Conservation (phyloP, 2,888 invertebrate species). For the Cosmopolites sordidus region DNA sequence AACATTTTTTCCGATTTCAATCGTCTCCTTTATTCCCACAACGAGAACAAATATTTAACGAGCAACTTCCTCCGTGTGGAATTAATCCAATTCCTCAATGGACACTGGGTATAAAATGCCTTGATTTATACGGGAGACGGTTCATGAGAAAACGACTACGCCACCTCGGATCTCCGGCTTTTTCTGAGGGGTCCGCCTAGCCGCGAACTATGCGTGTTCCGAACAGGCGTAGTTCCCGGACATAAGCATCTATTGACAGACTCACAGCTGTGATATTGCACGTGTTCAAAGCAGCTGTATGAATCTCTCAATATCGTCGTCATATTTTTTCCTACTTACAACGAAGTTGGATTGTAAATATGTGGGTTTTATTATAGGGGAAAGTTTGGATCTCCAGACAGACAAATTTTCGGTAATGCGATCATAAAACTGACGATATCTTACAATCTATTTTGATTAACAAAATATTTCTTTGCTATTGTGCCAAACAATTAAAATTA, state of each 20-base stretch:
- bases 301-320: slow-evolving; percentile 20
- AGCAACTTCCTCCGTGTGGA: not conserved
- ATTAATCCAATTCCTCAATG: not conserved
- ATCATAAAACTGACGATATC: too few species aligned
- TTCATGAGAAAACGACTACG: too few species aligned
- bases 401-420: too few species aligned
- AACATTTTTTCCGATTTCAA: not conserved
- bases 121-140: not conserved
- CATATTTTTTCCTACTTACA: slow-evolving; percentile 11
- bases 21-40: not conserved
- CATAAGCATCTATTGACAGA: not conserved
- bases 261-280: slow-evolving; percentile 22
- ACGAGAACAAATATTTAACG: not conserved
- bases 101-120: not conserved
- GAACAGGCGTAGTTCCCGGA: too few species aligned
- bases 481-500: too few species aligned
- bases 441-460: too few species aligned
- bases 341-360: not conserved
- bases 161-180: too few species aligned
- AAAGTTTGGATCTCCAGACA: too few species aligned
- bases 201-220: not conserved
- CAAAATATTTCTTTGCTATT: too few species aligned
- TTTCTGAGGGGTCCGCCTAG: not conserved
- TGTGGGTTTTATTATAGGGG: not conserved
- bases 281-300: slow-evolving; percentile 23